Evolutionary conservation across 2,113 vertebrate genomes (phyloP).

Genomic region (Ammodramus savannarum): DNA sequence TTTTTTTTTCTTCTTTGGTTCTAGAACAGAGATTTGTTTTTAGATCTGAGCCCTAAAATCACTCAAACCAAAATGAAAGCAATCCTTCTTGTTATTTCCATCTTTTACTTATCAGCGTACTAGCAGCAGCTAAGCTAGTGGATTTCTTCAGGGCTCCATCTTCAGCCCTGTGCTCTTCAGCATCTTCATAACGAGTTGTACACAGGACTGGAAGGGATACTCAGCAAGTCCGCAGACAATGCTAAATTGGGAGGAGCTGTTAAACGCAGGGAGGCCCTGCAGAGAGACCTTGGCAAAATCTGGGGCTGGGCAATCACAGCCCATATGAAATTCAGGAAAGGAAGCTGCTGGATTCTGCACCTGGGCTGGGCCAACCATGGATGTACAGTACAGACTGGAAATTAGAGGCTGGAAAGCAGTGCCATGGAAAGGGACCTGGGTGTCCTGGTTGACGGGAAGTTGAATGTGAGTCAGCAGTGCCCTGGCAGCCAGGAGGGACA

Average conservation of each 20-base stretch:
- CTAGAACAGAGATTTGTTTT: neutral
- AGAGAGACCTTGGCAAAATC: accelerated
- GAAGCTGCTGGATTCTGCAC: neutral
- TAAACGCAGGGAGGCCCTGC: neutral
- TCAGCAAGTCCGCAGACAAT: accelerated
- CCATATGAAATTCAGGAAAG: neutral
- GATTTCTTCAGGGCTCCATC: neutral
- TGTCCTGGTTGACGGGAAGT: accelerated
- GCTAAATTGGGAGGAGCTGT: neutral
- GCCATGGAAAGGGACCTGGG: neutral
- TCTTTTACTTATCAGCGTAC: neutral
- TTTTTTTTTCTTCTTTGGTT: neutral
- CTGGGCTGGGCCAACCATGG: neutral
- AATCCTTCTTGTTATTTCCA: neutral
- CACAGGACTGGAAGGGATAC: neutral
- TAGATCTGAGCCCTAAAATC: neutral
- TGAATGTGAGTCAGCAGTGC: neutral
- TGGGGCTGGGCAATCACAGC: neutral
- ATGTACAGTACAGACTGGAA: neutral
- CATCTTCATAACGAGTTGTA: neutral
- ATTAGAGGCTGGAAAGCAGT: neutral
- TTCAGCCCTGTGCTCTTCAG: neutral
- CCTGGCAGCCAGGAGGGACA: neutral
- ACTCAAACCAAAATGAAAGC: neutral
- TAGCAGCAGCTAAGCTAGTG: neutral